These are phyloP conservation scores for Scaptomyza parva DNA, from an alignment of 2,888 invertebrate species.

Conservation along the genomic window DNA sequence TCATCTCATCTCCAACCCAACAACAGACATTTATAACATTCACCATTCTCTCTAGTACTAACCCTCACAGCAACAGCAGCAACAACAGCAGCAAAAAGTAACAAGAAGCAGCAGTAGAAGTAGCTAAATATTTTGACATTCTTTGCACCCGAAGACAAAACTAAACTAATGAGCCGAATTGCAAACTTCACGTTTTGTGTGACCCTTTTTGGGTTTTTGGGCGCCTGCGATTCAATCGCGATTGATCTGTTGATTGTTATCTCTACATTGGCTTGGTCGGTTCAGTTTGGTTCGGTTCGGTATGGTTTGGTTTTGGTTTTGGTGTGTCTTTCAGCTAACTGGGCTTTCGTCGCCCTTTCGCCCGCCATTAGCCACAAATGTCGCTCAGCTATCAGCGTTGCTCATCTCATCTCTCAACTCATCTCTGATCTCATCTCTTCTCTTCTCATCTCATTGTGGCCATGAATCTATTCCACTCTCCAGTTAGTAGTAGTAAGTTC, in stretches of 20 bases:
- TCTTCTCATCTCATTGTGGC: neutral
- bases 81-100: slow-evolving; percentile 21
- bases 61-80: slow-evolving; percentile 26
- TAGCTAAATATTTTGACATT: slow-evolving; percentile 52
- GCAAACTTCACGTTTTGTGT: slow-evolving; percentile 26
- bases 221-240: slow-evolving; percentile 26
- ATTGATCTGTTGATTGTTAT: slow-evolving; percentile 50
- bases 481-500: neutral
- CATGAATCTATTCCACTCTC: neutral
- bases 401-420: slow-evolving; percentile 4
- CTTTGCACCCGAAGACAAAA: slow-evolving; percentile 32
- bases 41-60: too few relatives aligned
- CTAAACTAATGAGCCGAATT: slow-evolving; percentile 44
- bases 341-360: slow-evolving; percentile 28
- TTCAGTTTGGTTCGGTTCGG: too few relatives aligned
- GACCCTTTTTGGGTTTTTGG: slow-evolving; percentile 11
- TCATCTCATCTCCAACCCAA: neutral
- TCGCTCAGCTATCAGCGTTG: slow-evolving; percentile 28
- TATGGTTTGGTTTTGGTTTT: too few relatives aligned
- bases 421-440: slow-evolving; percentile 1
- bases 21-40: slow-evolving; percentile 4
- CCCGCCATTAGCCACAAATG: slow-evolving; percentile 55
- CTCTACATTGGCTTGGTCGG: slow-evolving; percentile 25
- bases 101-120: slow-evolving; percentile 20
- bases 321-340: slow-evolving; percentile 20